Evolutionary conservation across 2,113 vertebrate genomes (phyloP), one percentile per base, ranked within the genome.

Genomic region (Hemiscyllium ocellatum): DNA sequence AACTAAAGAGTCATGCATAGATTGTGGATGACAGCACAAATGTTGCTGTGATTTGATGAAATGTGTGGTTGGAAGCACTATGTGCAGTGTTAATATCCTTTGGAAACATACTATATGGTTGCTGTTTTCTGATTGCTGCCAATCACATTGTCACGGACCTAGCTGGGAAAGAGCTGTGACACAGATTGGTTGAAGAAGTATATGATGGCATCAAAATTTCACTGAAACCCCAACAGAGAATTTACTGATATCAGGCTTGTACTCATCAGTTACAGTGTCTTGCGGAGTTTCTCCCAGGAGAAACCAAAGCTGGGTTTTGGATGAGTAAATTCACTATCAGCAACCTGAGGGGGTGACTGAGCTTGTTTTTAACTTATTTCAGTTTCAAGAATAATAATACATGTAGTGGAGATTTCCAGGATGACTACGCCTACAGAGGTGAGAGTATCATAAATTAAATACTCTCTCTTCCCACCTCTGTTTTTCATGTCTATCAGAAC

Each of bases 381-480:
- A 93, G 8, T 66, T 61, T 68, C 89, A 19, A 91, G 29, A 15
- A 91, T 61, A 91, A 65, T 65, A n/a, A 37, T n/a, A 22, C 33
- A 66, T 33, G 61, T 93, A 93, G 80, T 47, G 37, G 37, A 83
- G 87, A 65, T 61, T 56, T 56, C 50, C 52, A n/a, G 87, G 52
- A n/a, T 65, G 56, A 29, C 56, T 13, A 65, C 87, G 56, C 56
- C 87, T 65, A 91, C 87, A 65, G 56, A 91, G 80, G 89, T 93
- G 89, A 93, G n/a, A 93, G 61, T 61, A n/a, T 93, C 89, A 93
- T n/a, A 91, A 91, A 91, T 91, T 56, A 91, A 91, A 91, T n/a
- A 61, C 33, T 93, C 6, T 93, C 89, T 65, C 89, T 42, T 93
- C 61, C 89, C n/a, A 42, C 61, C 89, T 37, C 20, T 93, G 89